These are phyloP conservation scores for Neotoxoptera formosana DNA, from an alignment of 1,140 invertebrate species.

Conservation along the genomic window DNA sequence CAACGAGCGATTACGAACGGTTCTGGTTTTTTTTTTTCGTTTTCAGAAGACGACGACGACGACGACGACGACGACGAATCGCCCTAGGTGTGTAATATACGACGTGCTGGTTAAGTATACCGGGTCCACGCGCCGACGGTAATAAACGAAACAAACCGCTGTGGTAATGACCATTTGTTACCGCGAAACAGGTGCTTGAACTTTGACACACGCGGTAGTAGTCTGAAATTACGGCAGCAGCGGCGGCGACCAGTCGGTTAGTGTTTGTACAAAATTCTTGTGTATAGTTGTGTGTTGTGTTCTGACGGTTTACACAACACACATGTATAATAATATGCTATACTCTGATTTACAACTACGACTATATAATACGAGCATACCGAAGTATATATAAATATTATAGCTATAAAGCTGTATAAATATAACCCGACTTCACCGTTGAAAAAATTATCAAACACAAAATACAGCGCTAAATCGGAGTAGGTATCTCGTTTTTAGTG, in stretches of 20 bases:
- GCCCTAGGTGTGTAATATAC: conserved; percentile 13
- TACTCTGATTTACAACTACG: not conserved
- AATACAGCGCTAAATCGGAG: not conserved
- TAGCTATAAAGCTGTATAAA: not conserved
- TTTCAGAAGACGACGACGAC: conserved; percentile 30
- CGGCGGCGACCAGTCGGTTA: not conserved
- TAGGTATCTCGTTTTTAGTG: not conserved
- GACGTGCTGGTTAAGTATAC: not conserved
- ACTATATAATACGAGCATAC: not conserved
- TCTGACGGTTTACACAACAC: not conserved
- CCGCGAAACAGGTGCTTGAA: conserved; percentile 49
- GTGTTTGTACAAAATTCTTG: conserved; percentile 1
- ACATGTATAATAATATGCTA: not conserved
- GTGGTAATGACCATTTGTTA: conserved; percentile 20
- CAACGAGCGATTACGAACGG: conserved; percentile 1
- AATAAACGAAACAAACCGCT: not conserved
- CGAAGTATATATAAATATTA: not conserved
- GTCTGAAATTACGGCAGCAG: not conserved
- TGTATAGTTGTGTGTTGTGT: not conserved
- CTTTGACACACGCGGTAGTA: conserved; percentile 45
- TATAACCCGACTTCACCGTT: not conserved
- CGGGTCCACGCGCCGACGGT: not conserved
- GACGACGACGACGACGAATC: conserved; percentile 28
- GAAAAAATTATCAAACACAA: not conserved
- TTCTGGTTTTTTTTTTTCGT: not conserved